Percentiles rank a stretch among this genome's conserved stretches.
phyloP scores from a whole-genome alignment of 2,113 vertebrate genomes.

The Centropristis striata region DNA sequence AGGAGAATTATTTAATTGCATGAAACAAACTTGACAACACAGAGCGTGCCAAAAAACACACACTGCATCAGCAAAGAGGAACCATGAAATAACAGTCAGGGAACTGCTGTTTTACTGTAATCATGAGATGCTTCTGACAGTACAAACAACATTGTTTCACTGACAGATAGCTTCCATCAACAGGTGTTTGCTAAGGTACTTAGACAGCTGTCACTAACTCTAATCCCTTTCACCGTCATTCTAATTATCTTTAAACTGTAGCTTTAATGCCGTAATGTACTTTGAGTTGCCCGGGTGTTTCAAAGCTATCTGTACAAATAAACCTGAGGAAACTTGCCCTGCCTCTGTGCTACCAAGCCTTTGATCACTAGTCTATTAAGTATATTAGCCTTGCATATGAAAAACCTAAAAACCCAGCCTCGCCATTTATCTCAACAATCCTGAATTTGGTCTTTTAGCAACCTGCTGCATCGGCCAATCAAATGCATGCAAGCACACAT shows the following conservation, averaged over 20 bases:
- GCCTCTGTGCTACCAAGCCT: neutral
- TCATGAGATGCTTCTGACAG: neutral
- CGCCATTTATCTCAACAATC: neutral
- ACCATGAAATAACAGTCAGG: too few species aligned
- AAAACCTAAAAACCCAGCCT: neutral
- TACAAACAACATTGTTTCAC: neutral
- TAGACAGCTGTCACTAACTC: neutral
- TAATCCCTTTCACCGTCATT: neutral
- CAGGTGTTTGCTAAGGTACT: neutral
- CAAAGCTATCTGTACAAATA: neutral
- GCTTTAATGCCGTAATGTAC: neutral
- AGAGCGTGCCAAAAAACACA: too few species aligned
- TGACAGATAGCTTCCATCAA: neutral
- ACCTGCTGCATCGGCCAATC: neutral
- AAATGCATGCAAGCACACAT: neutral
- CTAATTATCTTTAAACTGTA: neutral
- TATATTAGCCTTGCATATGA: neutral
- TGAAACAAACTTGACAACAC: too few species aligned
- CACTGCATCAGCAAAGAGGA: too few species aligned
- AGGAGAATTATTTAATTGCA: too few species aligned
- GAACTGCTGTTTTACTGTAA: neutral
- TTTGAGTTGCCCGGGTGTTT: neutral
- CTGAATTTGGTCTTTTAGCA: neutral
- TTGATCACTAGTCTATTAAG: neutral
- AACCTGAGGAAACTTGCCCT: neutral